Conservation (phyloP, 2,888 invertebrate species). For the Drosophila subquinaria region DNA sequence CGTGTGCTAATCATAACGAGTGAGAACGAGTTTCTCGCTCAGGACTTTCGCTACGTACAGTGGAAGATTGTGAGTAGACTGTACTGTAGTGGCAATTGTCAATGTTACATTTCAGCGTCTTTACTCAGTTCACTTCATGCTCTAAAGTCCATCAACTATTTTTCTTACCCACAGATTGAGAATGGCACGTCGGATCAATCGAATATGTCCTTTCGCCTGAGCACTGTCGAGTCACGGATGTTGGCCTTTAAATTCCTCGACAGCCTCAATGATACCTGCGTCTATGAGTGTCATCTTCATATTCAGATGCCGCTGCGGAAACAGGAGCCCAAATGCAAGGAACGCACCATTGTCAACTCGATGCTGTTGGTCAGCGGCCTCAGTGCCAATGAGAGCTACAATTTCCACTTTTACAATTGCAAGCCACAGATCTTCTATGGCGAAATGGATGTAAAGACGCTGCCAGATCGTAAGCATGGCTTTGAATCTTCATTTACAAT, state of each 20-base stretch:
- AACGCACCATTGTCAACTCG: constrained; percentile 76
- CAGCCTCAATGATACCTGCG: constrained; percentile 79
- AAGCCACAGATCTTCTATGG: constrained; percentile 81
- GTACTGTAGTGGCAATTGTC: constrained; percentile 63
- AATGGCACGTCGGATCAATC: constrained; percentile 82
- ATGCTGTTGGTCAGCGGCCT: constrained; percentile 75
- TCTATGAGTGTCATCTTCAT: constrained; percentile 80
- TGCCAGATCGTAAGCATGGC: constrained; percentile 83
- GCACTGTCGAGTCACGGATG: constrained; percentile 83
- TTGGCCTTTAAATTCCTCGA: constrained; percentile 81
- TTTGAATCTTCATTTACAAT: rapidly evolving
- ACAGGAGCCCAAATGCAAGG: constrained; percentile 76
- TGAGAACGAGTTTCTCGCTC: constrained; percentile 83
- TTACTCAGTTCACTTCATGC: background rate
- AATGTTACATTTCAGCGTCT: background rate
- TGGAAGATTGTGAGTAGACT: constrained; percentile 85
- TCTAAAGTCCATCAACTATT: constrained; percentile 21
- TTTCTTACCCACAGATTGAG: constrained; percentile 73
- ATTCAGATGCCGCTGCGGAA: constrained; percentile 74
- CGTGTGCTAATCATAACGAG: constrained; percentile 83
- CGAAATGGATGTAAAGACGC: constrained; percentile 82
- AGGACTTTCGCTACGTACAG: constrained; percentile 84
- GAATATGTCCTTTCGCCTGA: constrained; percentile 79
- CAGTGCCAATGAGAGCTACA: constrained; percentile 79
- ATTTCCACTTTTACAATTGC: constrained; percentile 82